Percentiles rank a stretch among this genome's conserved stretches.
Conservation (phyloP, 2,888 invertebrate species). For the Graphium colonna region DNA sequence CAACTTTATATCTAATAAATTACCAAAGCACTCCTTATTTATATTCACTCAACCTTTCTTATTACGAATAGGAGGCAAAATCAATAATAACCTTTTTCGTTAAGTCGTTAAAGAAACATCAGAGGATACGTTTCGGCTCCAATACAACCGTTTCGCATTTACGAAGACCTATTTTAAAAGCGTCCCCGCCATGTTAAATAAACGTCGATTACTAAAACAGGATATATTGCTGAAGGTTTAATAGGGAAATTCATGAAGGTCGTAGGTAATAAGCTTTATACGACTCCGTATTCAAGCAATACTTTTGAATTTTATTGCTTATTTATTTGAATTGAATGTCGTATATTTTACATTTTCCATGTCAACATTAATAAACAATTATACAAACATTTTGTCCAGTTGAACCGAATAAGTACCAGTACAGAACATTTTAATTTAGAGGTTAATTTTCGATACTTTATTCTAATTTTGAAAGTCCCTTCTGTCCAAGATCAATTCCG, state of each 20-base stretch:
- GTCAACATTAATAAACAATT: too few species aligned
- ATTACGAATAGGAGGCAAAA: slow-evolving; percentile 1
- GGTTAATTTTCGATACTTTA: too few species aligned
- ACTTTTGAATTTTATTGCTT: neutral
- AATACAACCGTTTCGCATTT: slow-evolving; percentile 5
- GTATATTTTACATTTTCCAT: too few species aligned
- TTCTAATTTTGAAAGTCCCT: too few species aligned
- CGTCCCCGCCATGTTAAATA: neutral
- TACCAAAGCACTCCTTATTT: neutral
- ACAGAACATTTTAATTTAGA: too few species aligned
- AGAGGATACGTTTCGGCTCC: slow-evolving; percentile 1
- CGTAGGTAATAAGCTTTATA: neutral
- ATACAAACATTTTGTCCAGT: too few species aligned
- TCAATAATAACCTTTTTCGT: slow-evolving; percentile 2
- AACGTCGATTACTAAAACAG: neutral
- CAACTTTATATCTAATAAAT: neutral
- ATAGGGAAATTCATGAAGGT: neutral
- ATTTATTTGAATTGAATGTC: too few species aligned
- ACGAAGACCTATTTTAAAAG: slow-evolving; percentile 3
- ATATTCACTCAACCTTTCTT: neutral
- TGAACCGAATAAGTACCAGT: too few species aligned
- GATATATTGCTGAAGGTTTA: neutral
- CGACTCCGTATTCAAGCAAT: neutral
- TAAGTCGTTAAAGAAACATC: slow-evolving; percentile 18
- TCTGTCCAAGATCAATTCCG: too few species aligned